Evolutionary conservation across 2,888 invertebrate species (phyloP).

Genomic region (Netelia inedita): DNA sequence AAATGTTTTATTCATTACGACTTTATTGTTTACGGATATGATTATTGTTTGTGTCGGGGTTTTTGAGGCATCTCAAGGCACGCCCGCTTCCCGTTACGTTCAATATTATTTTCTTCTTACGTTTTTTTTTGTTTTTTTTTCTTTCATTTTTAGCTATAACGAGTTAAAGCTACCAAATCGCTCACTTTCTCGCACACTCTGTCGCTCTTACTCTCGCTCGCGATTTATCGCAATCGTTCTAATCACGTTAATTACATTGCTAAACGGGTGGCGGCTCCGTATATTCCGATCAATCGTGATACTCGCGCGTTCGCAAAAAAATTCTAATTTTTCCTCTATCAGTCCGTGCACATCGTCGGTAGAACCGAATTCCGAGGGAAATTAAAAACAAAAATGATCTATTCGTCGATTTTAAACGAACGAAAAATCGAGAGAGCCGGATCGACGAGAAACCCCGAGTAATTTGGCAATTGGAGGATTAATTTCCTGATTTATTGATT

Average conservation of each 20-base stretch:
- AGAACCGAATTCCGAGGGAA: conserved; percentile 3
- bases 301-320: conserved; percentile 2
- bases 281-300: conserved; percentile 22
- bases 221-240: conserved; percentile 31
- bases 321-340: conserved; percentile 42
- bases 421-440: conserved; percentile 10
- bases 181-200: conserved; percentile 49
- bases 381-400: neutral
- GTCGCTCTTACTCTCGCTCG: conserved; percentile 33
- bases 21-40: conserved; percentile 78
- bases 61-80: conserved; percentile 82
- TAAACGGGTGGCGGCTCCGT: conserved; percentile 50
- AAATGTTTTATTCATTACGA: conserved; percentile 70
- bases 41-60: conserved; percentile 82
- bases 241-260: conserved; percentile 25
- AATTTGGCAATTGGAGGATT: conserved; percentile 49
- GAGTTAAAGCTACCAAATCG: conserved; percentile 54
- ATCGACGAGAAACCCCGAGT: conserved; percentile 22
- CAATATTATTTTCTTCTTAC: neutral
- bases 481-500: neutral
- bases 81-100: conserved; percentile 76
- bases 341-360: conserved; percentile 43
- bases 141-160: conserved; percentile 49
- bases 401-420: conserved; percentile 49
- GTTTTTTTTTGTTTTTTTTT: conserved; percentile 17